Conservation (phyloP, 2,888 invertebrate species). For the Hecatera dysodea region DNA sequence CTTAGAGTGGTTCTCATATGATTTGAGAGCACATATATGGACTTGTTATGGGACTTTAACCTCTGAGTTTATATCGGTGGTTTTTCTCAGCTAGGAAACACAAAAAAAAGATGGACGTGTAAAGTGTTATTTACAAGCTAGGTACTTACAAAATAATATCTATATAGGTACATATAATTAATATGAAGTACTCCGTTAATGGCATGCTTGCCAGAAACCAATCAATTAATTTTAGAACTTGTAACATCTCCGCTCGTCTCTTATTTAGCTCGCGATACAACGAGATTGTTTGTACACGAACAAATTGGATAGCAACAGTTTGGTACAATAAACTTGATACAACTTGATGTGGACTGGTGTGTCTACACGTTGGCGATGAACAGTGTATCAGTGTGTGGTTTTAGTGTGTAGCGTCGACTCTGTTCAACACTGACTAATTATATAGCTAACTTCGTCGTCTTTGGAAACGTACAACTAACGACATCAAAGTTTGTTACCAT, state of each 20-base stretch:
- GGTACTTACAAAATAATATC: too few species aligned
- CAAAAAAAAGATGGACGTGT: too few species aligned
- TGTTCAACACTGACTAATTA: not conserved
- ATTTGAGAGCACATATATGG: too few species aligned
- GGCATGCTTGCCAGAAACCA: not conserved
- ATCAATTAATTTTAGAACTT: not conserved
- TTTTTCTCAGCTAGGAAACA: too few species aligned
- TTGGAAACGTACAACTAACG: not conserved
- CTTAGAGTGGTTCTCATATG: too few species aligned
- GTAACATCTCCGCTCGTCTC: not conserved
- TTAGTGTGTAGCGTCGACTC: not conserved
- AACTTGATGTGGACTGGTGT: not conserved
- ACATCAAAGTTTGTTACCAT: not conserved
- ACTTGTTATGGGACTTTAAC: too few species aligned
- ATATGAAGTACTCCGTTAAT: not conserved
- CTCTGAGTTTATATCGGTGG: too few species aligned
- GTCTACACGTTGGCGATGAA: not conserved
- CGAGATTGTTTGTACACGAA: not conserved
- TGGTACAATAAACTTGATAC: not conserved
- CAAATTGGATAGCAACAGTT: slow-evolving; percentile 6
- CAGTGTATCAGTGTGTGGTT: not conserved
- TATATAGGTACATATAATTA: too few species aligned
- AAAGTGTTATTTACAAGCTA: too few species aligned
- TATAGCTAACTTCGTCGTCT: not conserved
- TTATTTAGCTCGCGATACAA: not conserved